phyloP scores from a whole-genome alignment of 1,140 invertebrate species.

The Panulirus ornatus region DNA sequence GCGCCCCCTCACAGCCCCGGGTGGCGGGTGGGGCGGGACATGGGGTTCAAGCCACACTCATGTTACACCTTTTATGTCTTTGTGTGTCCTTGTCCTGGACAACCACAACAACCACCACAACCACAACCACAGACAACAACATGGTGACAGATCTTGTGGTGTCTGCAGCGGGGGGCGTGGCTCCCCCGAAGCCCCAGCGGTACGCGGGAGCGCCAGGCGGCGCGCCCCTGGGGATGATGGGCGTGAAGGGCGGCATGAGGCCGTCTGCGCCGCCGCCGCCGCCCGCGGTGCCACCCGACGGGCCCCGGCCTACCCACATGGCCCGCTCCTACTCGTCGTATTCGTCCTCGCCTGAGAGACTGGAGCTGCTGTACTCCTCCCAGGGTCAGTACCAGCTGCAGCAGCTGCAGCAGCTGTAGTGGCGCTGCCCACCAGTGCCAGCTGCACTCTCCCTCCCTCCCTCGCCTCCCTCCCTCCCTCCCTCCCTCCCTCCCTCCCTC shows the following conservation, averaged over 20 bases:
- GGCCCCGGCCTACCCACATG: conserved; percentile 41
- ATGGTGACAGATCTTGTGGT: conserved; percentile 43
- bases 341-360: conserved; percentile 53
- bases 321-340: conserved; percentile 52
- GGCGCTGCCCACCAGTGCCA: not conserved
- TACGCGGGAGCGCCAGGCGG: conserved; percentile 31
- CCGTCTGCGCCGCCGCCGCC: conserved; percentile 10
- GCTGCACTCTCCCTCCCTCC: not conserved
- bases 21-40: too few species aligned
- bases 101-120: too few species aligned
- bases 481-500: not conserved
- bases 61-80: too few species aligned
- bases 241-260: conserved; percentile 41
- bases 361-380: conserved; percentile 60
- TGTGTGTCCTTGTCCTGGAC: too few species aligned
- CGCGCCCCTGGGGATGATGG: conserved; percentile 36
- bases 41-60: too few species aligned
- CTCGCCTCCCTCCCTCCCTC: not conserved
- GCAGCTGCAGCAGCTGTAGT: not conserved
- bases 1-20: too few species aligned
- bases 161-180: conserved; percentile 46
- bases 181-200: conserved; percentile 57
- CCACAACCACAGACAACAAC: too few species aligned
- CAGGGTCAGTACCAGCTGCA: conserved; percentile 49
- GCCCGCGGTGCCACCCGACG: conserved; percentile 24